Percentiles rank a stretch among this genome's conserved stretches.
Conservation (phyloP, 2,113 vertebrate species). For the Pogona vitticeps region DNA sequence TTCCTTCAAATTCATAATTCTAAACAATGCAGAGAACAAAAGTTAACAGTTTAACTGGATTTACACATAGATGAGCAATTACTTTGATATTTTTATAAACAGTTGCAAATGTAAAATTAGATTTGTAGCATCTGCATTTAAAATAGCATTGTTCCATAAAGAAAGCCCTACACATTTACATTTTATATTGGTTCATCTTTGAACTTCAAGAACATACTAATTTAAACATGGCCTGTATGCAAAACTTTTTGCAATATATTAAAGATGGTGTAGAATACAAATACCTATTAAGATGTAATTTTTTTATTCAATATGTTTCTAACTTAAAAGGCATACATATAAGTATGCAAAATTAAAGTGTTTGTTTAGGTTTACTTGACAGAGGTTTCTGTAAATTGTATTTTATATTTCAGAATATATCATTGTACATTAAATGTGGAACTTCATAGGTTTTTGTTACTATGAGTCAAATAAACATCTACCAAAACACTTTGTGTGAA, state of each 20-base stretch:
- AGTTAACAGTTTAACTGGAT: slow-evolving; percentile 58
- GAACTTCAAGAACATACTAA: slow-evolving; percentile 25
- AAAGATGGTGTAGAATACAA: slow-evolving; percentile 51
- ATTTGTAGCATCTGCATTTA: slow-evolving; percentile 45
- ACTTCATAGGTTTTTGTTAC: slow-evolving; percentile 80
- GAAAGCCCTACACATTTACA: slow-evolving; percentile 54
- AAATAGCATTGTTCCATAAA: slow-evolving; percentile 23
- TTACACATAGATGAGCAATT: slow-evolving; percentile 56
- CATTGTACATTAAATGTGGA: slow-evolving; percentile 75
- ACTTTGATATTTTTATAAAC: slow-evolving; percentile 74
- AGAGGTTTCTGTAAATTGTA: slow-evolving; percentile 80
- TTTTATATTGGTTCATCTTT: slow-evolving; percentile 43
- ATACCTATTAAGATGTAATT: slow-evolving; percentile 61
- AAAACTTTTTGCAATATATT: slow-evolving; percentile 21
- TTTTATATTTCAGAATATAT: slow-evolving; percentile 80
- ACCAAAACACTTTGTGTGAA: slow-evolving; percentile 52
- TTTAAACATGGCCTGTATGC: slow-evolving; percentile 24
- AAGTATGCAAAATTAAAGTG: slow-evolving; percentile 74
- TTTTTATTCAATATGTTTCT: slow-evolving; percentile 73
- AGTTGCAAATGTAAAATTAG: slow-evolving; percentile 59
- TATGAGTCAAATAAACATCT: slow-evolving; percentile 82
- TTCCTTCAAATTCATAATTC: slow-evolving; percentile 48
- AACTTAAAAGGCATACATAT: slow-evolving; percentile 75
- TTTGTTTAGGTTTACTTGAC: slow-evolving; percentile 76
- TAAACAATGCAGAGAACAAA: slow-evolving; percentile 32